phyloP scores from a whole-genome alignment of 1,140 invertebrate genomes.

The Cotesia chilonis region DNA sequence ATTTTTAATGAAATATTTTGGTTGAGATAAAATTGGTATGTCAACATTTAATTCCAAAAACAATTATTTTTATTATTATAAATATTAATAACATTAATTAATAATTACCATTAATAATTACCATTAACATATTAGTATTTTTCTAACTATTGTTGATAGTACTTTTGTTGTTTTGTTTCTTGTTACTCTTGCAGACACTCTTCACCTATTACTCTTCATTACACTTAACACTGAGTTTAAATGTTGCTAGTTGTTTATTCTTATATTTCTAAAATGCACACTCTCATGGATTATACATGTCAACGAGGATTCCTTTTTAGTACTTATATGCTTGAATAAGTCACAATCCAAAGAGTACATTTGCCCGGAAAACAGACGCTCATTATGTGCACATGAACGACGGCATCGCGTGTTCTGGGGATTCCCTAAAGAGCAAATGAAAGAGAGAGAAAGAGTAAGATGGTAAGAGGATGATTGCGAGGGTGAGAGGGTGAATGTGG shows the following conservation, averaged over 20 bases:
- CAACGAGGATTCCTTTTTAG: conserved; percentile 10
- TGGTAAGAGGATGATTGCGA: neutral
- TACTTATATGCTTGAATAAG: conserved; percentile 22
- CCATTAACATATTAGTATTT: no score
- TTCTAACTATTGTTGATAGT: no score
- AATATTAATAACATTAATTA: no score
- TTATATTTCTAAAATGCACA: neutral
- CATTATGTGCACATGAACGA: conserved; percentile 28
- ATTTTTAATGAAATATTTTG: no score
- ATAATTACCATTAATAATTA: no score
- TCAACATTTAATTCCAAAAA: no score
- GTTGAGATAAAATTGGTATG: no score
- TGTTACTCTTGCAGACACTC: neutral
- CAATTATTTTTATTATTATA: no score
- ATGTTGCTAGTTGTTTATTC: conserved; percentile 50
- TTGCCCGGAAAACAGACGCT: conserved; percentile 22
- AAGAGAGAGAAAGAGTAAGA: no score
- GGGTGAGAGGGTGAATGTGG: conserved; percentile 1
- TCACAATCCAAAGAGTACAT: conserved; percentile 29
- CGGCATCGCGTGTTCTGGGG: conserved; percentile 29
- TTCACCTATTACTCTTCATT: conserved; percentile 13
- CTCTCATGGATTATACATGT: conserved; percentile 18
- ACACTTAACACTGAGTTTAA: conserved; percentile 42
- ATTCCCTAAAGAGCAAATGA: conserved; percentile 13
- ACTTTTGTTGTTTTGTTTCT: neutral